These are phyloP conservation scores for Rhagonycha fulva DNA, from an alignment of 2,888 invertebrate species.

Conservation along the genomic window DNA sequence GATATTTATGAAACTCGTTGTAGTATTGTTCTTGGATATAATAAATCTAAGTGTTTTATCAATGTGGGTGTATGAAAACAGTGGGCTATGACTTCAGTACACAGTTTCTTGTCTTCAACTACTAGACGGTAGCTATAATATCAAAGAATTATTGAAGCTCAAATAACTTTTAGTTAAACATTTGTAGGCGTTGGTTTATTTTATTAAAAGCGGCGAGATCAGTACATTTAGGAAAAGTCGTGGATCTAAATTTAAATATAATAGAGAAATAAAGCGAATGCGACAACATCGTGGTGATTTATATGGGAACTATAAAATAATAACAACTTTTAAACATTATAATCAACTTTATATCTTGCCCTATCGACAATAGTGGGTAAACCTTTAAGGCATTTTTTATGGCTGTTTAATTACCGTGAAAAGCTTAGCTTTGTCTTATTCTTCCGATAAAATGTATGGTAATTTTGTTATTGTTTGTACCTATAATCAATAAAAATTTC, in stretches of 20 bases:
- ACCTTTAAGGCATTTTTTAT: constrained; percentile 13
- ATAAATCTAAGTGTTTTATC: constrained; percentile 36
- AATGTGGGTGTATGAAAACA: constrained; percentile 35
- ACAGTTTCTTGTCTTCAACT: constrained; percentile 23
- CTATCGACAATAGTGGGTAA: constrained; percentile 27
- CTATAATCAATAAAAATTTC: not conserved
- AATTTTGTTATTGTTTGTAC: not conserved
- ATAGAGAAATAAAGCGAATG: constrained; percentile 22
- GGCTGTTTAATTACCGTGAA: constrained; percentile 26
- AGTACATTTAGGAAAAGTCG: not conserved
- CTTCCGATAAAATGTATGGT: not conserved
- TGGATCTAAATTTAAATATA: constrained; percentile 21
- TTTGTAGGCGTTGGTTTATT: constrained; percentile 19
- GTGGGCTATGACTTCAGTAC: constrained; percentile 36
- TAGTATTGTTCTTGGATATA: constrained; percentile 34
- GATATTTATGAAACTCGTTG: constrained; percentile 35
- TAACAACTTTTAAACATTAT: constrained; percentile 27
- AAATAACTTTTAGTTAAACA: constrained; percentile 1
- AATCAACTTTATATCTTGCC: constrained; percentile 21
- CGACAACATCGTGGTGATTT: constrained; percentile 20
- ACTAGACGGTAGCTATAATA: constrained; percentile 21
- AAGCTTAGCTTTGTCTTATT: not conserved
- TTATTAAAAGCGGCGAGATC: constrained; percentile 1
- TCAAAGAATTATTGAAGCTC: not conserved
- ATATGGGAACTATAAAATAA: constrained; percentile 27